A percentile compares a stretch with the other conserved stretches of the same genome.
These are phyloP conservation scores for Lota lota DNA, from an alignment of 2,113 vertebrate species.

Conservation along the genomic window DNA sequence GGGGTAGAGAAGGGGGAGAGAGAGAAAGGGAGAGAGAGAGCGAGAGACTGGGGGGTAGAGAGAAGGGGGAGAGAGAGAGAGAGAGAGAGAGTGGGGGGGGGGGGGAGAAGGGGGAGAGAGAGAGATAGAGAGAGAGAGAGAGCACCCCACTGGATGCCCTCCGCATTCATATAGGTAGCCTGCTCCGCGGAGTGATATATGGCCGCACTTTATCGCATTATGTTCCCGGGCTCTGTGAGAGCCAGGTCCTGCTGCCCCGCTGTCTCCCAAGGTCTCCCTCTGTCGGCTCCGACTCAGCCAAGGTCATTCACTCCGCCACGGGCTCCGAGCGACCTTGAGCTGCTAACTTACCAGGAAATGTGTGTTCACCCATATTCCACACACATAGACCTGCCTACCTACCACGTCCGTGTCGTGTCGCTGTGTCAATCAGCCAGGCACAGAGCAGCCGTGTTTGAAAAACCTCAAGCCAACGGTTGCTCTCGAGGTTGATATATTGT, in stretches of 20 bases:
- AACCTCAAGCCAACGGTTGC: constrained; percentile 23
- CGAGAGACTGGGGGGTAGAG: not conserved
- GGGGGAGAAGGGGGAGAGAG: not conserved
- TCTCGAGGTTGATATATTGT: constrained; percentile 35
- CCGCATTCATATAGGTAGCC: constrained; percentile 13
- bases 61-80: not conserved
- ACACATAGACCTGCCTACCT: constrained; percentile 36
- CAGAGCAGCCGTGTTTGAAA: constrained; percentile 31
- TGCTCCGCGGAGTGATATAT: constrained; percentile 45
- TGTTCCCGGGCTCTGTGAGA: constrained; percentile 50
- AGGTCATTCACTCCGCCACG: constrained; percentile 76
- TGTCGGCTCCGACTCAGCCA: constrained; percentile 59
- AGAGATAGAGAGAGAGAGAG: no score
- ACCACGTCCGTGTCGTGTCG: constrained; percentile 49
- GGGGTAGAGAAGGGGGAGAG: not conserved
- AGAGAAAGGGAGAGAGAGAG: not conserved
- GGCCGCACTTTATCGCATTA: constrained; percentile 52
- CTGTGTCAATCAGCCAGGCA: constrained; percentile 78
- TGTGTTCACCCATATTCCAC: constrained; percentile 72
- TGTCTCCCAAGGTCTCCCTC: constrained; percentile 55
- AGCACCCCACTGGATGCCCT: constrained; percentile 12
- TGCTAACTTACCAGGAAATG: constrained; percentile 86
- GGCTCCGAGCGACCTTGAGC: constrained; percentile 84
- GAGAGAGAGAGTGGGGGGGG: constrained; percentile 1
- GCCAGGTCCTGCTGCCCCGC: constrained; percentile 47